Evolutionary conservation across 2,113 vertebrate species (phyloP).

Genomic region (Saccopteryx bilineata): DNA sequence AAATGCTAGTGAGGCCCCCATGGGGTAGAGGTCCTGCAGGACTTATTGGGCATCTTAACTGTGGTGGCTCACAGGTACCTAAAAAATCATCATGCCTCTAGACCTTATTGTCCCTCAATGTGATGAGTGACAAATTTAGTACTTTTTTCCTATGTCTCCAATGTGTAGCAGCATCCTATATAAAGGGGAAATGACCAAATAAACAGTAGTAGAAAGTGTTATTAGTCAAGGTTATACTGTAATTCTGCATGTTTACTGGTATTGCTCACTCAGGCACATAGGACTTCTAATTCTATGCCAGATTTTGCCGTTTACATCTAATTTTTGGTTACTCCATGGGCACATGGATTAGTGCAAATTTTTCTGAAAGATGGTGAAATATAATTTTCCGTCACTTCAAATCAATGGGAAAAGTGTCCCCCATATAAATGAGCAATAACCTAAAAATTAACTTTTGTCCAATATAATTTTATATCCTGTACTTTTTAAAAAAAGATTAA

Average conservation of each 20-base stretch:
- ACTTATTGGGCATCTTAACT: background rate
- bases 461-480: background rate
- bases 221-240: background rate
- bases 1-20: background rate
- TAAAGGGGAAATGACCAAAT: background rate
- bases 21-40: background rate
- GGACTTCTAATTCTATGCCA: background rate
- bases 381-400: background rate
- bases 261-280: background rate
- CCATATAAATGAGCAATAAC: background rate
- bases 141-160: background rate
- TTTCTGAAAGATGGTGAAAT: background rate
- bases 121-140: background rate
- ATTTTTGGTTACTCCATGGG: background rate
- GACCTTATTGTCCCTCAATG: background rate
- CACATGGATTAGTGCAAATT: background rate
- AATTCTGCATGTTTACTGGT: background rate
- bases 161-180: background rate
- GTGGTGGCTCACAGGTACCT: background rate
- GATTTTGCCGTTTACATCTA: background rate
- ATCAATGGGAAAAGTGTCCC: conserved; percentile 16
- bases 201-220: background rate
- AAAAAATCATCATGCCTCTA: background rate
- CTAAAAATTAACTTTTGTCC: conserved; percentile 6
- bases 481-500: background rate